Evolutionary conservation across 2,888 invertebrate genomes (phyloP).

Genomic region (Belgica antarctica): DNA sequence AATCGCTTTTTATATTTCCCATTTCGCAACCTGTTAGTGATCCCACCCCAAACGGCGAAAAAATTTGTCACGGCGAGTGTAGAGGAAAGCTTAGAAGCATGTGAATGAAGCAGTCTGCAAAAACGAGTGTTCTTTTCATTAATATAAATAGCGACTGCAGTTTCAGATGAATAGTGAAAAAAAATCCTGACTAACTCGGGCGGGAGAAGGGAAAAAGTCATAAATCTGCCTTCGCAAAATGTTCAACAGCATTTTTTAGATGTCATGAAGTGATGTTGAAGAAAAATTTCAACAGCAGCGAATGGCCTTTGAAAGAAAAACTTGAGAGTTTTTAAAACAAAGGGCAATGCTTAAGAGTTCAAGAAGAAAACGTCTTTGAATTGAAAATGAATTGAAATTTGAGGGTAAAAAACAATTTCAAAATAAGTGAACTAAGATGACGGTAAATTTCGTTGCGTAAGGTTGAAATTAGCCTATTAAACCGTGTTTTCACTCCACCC

Average conservation of each 20-base stretch:
- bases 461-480: too few species aligned
- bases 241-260: conserved; percentile 14
- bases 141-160: conserved; percentile 26
- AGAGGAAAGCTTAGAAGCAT: not conserved
- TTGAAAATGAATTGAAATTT: too few species aligned
- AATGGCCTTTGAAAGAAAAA: too few species aligned
- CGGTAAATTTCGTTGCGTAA: too few species aligned
- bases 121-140: conserved; percentile 25
- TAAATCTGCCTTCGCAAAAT: conserved; percentile 34
- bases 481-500: too few species aligned
- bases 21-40: conserved; percentile 37
- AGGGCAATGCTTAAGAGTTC: too few species aligned
- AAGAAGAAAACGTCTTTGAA: too few species aligned
- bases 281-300: not conserved
- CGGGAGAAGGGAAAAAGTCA: not conserved
- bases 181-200: not conserved
- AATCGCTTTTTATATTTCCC: conserved; percentile 28
- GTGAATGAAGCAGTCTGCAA: not conserved
- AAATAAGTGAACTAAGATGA: too few species aligned
- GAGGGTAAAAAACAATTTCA: too few species aligned
- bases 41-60: too few species aligned
- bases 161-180: not conserved
- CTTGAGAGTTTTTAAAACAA: too few species aligned
- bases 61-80: not conserved
- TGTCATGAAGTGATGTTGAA: conserved; percentile 11